Conservation (phyloP, 2,797 vertebrate genomes). For the Megaceryle alcyon region DNA sequence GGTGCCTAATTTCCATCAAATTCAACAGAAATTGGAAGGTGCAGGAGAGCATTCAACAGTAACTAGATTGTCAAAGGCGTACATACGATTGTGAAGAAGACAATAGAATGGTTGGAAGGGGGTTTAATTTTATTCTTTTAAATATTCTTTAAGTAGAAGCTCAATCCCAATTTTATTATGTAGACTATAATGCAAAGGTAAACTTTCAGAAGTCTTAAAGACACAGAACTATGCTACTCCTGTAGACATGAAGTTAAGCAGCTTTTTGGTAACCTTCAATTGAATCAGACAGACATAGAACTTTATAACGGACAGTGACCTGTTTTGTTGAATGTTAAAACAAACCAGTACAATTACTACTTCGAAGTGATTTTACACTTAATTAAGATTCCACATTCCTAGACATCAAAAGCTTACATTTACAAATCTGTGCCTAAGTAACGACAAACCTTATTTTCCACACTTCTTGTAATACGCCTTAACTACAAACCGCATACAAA, state of each 20-base stretch:
- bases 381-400: slow-evolving; percentile 38
- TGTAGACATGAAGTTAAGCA: neutral
- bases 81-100: neutral
- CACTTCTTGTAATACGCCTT: slow-evolving; percentile 34
- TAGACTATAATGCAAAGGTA: neutral
- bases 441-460: slow-evolving; percentile 59
- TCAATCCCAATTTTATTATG: neutral
- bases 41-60: neutral
- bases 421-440: slow-evolving; percentile 40
- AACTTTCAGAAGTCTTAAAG: neutral
- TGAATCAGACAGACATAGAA: neutral
- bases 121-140: rapidly evolving
- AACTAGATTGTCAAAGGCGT: neutral
- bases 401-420: slow-evolving; percentile 60
- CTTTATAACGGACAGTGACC: neutral
- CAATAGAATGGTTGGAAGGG: neutral
- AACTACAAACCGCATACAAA: slow-evolving; percentile 48
- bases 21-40: neutral
- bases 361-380: slow-evolving; percentile 8
- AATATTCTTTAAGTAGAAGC: neutral
- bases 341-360: neutral
- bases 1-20: neutral
- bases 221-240: neutral
- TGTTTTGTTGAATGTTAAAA: neutral
- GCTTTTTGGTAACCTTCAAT: neutral